These are phyloP conservation scores for Lamprologus tigripictilis DNA, from an alignment of 2,113 vertebrate species.

Conservation along the genomic window DNA sequence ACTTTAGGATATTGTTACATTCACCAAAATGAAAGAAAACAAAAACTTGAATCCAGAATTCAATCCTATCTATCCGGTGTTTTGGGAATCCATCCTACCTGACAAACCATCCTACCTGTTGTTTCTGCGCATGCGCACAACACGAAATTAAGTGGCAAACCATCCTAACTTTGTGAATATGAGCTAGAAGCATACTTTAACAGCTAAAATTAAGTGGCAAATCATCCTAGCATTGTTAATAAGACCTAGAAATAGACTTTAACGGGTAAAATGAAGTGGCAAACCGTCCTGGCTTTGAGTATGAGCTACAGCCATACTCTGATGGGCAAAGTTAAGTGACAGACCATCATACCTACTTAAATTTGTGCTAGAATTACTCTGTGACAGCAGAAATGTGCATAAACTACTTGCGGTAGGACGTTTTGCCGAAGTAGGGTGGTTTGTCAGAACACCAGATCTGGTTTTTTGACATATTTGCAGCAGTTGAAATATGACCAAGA, in stretches of 20 bases:
- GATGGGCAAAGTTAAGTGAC: background rate
- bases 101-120: rapidly evolving
- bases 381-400: background rate
- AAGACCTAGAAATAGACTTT: background rate
- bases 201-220: background rate
- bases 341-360: rapidly evolving
- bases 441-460: background rate
- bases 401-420: rapidly evolving
- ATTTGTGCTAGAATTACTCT: background rate
- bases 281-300: background rate
- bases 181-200: background rate
- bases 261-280: background rate
- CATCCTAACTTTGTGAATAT: rapidly evolving
- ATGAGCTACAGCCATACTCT: background rate
- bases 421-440: background rate
- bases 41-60: background rate
- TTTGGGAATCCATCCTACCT: background rate
- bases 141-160: rapidly evolving
- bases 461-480: rapidly evolving
- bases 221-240: rapidly evolving
- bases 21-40: background rate
- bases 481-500: background rate
- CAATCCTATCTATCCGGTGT: background rate
- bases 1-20: background rate
- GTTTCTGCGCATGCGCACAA: background rate